Conservation (phyloP, 2,113 vertebrate species). For the Perccottus glenii region DNA sequence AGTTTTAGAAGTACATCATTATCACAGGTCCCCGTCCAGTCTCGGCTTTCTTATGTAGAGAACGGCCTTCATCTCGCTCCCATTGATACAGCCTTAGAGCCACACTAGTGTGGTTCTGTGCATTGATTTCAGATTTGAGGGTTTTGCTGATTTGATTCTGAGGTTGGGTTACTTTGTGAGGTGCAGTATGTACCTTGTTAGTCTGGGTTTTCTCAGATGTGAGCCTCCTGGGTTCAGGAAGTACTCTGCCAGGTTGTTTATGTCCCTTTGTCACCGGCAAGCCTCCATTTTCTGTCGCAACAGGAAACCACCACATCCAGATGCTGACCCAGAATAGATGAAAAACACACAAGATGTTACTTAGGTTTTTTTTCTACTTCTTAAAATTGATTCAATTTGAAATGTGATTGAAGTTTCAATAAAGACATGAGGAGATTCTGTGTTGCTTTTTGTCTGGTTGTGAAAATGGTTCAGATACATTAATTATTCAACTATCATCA, state of each 20-base stretch:
- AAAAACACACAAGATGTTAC: slow-evolving; percentile 31
- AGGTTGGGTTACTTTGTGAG: slow-evolving; percentile 8
- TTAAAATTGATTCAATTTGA: slow-evolving; percentile 44
- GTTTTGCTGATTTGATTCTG: slow-evolving; percentile 42
- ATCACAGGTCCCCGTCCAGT: slow-evolving; percentile 20
- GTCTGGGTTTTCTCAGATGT: slow-evolving; percentile 25
- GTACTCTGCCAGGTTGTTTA: slow-evolving; percentile 19
- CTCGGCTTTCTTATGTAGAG: slow-evolving; percentile 15
- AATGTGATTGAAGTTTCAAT: slow-evolving; percentile 53
- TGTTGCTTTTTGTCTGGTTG: slow-evolving; percentile 35
- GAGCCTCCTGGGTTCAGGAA: slow-evolving; percentile 39
- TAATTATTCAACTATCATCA: slow-evolving; percentile 54
- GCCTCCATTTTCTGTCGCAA: slow-evolving; percentile 18
- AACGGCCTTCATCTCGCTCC: slow-evolving; percentile 46
- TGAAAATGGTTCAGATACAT: slow-evolving; percentile 42
- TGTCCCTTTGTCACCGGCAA: slow-evolving; percentile 28
- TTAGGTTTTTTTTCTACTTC: slow-evolving; percentile 26
- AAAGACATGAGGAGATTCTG: slow-evolving; percentile 52
- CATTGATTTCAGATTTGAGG: slow-evolving; percentile 57
- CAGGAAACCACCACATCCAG: slow-evolving; percentile 45
- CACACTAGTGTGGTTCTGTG: slow-evolving; percentile 39
- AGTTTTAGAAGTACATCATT: slow-evolving; percentile 52
- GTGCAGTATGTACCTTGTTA: slow-evolving; percentile 38
- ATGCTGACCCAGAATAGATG: slow-evolving; percentile 23
- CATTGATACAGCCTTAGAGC: slow-evolving; percentile 47